Base-by-base conservation (phyloP, 2,113 vertebrate genomes). In the Cavia aperea region DNA sequence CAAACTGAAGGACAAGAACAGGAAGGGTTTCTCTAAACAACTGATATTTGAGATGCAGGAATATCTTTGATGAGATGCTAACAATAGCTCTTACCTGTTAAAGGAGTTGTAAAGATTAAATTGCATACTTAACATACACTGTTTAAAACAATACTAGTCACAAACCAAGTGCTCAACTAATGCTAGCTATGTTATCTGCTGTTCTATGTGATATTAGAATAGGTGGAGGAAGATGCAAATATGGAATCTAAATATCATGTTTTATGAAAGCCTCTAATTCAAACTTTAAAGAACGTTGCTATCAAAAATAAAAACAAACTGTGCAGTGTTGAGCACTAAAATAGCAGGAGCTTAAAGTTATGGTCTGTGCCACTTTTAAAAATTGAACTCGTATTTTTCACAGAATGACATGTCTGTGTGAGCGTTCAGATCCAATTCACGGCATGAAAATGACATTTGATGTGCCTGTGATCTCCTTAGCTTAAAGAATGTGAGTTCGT, bases 391-490 rank as follows among this genome's bases (percentile, higher is more conserved):
- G 31, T 54, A 54, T 91, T 21, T 56, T 11, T 14, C 54, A 18
- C 56, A 36, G 29, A 88, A 86, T 70, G 70, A 29, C 93, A 39
- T 4, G n/a, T 92, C 39, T 39, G 90, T 33, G 43, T 72, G 88
- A 92, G 85, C 90, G 91, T 81, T 92, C 93, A 90, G 90, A 78
- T 94, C 66, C 5, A 72, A 88, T 33, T 13, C 75, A 1, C 12
- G n/a, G 83, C 73, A 96, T 5, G 75, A 95, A 96, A 96, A 92
- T 33, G 88, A 72, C 49, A 19, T 89, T 82, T 83, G 92, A 93
- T 49, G 89, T 18, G 51, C 33, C 93, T 96, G 72, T 96, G 95
- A 97, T 97, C 89, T n/a, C 70, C 33, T 92, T 46, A 43, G 75
- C 81, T 88, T 23, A 51, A 85, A 92, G 63, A 72, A 91, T 83